Evolutionary conservation across 2,797 vertebrate species (phyloP).

Genomic region (Peromyscus eremicus): DNA sequence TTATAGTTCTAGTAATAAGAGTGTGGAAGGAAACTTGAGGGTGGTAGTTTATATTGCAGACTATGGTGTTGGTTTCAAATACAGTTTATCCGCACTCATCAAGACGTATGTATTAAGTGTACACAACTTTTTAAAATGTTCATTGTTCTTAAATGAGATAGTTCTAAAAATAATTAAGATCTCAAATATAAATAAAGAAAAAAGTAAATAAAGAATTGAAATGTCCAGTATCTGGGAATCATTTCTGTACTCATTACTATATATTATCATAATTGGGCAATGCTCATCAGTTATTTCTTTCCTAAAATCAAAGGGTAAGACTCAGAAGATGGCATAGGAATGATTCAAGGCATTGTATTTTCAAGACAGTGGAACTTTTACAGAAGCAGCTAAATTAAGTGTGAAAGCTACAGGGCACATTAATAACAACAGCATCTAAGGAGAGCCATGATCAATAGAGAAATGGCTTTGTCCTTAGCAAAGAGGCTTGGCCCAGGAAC

Average conservation of each 20-base stretch:
- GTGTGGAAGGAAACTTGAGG: neutral
- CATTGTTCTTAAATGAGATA: neutral
- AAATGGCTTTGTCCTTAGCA: neutral
- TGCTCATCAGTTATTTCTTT: neutral
- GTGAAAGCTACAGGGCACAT: neutral
- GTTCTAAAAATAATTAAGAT: neutral
- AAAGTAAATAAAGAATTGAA: neutral
- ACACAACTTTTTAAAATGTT: neutral
- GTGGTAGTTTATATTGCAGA: neutral
- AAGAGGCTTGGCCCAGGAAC: neutral
- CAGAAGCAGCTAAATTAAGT: neutral
- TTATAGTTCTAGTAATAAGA: neutral
- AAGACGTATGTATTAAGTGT: neutral
- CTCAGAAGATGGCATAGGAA: neutral
- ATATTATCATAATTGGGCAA: neutral
- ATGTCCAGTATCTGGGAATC: neutral
- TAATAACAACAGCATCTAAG: neutral
- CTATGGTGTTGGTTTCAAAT: neutral
- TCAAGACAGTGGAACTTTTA: neutral
- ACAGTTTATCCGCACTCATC: neutral
- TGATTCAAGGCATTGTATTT: constrained; percentile 31
- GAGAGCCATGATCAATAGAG: neutral
- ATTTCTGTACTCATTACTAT: neutral
- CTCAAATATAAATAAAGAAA: neutral
- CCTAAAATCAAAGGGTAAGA: neutral